Conservation (phyloP, 2,888 invertebrate genomes). For the Leptothorax acervorum region DNA sequence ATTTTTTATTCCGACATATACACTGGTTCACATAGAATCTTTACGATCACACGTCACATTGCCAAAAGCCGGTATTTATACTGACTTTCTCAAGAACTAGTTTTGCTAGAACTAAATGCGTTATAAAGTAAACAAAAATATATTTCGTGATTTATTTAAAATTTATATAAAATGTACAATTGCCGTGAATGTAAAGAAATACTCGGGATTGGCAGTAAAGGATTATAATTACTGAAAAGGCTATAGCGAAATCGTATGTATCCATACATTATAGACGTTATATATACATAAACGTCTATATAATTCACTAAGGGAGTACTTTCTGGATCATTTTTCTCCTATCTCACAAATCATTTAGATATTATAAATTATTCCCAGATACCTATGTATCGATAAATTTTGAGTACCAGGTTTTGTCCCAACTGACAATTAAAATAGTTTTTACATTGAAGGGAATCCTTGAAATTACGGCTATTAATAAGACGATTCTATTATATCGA, state of each 20-base stretch:
- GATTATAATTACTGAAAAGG: slow-evolving; percentile 40
- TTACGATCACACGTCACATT: slow-evolving; percentile 17
- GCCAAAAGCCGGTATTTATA: slow-evolving; percentile 14
- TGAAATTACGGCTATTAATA: background rate
- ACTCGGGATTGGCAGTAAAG: slow-evolving; percentile 63
- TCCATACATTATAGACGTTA: slow-evolving; percentile 33
- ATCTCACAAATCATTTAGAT: slow-evolving; percentile 6
- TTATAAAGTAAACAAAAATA: slow-evolving; percentile 16
- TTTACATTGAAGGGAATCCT: slow-evolving; percentile 8
- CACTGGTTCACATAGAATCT: slow-evolving; percentile 69
- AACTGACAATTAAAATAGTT: background rate
- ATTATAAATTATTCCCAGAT: background rate
- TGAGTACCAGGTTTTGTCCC: background rate
- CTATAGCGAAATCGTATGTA: slow-evolving; percentile 15
- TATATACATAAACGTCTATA: background rate
- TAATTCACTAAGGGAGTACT: background rate
- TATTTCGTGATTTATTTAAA: slow-evolving; percentile 21
- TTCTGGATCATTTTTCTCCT: background rate
- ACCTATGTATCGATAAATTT: background rate
- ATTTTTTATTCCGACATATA: slow-evolving; percentile 55
- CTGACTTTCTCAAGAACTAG: slow-evolving; percentile 2
- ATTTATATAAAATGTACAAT: slow-evolving; percentile 49
- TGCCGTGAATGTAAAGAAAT: slow-evolving; percentile 57
- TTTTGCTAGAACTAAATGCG: background rate
- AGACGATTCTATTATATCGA: slow-evolving; percentile 5